Evolutionary conservation across 2,113 vertebrate species (phyloP), one percentile per base, ranked within the genome.

Genomic region (Gambusia holbrooki): DNA sequence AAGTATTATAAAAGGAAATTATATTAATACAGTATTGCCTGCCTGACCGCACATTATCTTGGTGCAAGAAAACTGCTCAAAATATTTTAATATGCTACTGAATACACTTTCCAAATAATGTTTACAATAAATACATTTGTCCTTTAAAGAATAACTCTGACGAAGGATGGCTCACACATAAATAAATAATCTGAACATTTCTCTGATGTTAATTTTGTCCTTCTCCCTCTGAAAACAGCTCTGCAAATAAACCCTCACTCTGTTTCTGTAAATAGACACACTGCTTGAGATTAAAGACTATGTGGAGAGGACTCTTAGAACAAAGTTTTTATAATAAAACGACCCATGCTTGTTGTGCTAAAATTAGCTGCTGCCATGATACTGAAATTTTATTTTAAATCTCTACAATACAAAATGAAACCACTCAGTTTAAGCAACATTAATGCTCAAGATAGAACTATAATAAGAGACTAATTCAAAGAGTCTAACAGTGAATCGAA

Each of bases 231-330:
- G 69, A 35, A 82, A 37, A 69, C 35, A 12, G 73, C 66, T 82
- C 7, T 54, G 48, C 77, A 75, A 82, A 86, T 83, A 86, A 67
- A 73, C 58, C n/a, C 35, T 4, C 12, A 8, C 29, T 33, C 28
- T 70, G 11, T 25, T 48, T 13, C 30, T 32, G 61, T 28, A 51
- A 72, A 71, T 68, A 87, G 58, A 74, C 74, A 76, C 45, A 40
- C 37, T 33, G 58, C 45, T 32, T 62, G 51, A 77, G 71, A 80
- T 84, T 62, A 74, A 81, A 80, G 58, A 63, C 51, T 61, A 51
- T 0, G 10, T 58, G 33, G 29, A 73, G 40, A 74, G 15, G 8
- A 76, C 76, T 74, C 27, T 42, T 35, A 19, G 66, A 45, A n/a
- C 42, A 42, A 58, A 80, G 81, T 62, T 68, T 66, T 73, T 5